Base-by-base conservation (phyloP, 2,113 vertebrate genomes). In the Saguinus imperator region DNA sequence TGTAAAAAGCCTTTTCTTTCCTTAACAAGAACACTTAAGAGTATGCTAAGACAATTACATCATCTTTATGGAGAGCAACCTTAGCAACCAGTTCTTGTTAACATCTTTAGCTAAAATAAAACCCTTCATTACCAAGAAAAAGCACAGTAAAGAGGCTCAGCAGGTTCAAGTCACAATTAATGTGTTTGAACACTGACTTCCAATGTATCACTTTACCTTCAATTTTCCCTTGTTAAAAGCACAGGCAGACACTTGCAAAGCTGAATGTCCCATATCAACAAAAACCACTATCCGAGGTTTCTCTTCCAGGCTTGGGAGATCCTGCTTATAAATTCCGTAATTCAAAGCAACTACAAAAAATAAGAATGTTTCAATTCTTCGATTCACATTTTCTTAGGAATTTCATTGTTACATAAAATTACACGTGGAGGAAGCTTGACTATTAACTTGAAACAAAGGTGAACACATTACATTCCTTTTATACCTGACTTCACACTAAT, bases 211-310 rank as follows among this genome's bases (percentile, higher is more conserved):
- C 32, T 32, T 76, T 98, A 99, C 99, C 99, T 99, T 99, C 70
- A 99, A 83, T 91, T 99, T 99, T 68, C 98, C 98, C 96, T 99
- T 99, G 96, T 98, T 99, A 96, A 99, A 99, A 7, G 99, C 98
- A 97, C 99, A 99, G 75, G 98, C 98, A 84, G 98, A 99, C 43
- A 99, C 98, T 97, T 99, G 99, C 96, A 99, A 99, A 25, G 98
- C 98, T n/a, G 99, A 99, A 96, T 99, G 99, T 14, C 99, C 99
- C 99, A 99, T 99, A 93, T 99, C 98, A 80, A 98, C 99, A 98
- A 99, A 99, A 72, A 99, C 98, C 75, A 99, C 99, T 95, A 99
- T 97, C 57, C 98, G 98, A 55, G 99, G 98, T 61, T 99, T 99
- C 84, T 99, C 99, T 20, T 99, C 98, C 79, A 95, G 97, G 96